Percentiles rank a stretch among this genome's conserved stretches.
These are phyloP conservation scores for Anoplius nigerrimus DNA, from an alignment of 2,888 invertebrate species.

Conservation along the genomic window DNA sequence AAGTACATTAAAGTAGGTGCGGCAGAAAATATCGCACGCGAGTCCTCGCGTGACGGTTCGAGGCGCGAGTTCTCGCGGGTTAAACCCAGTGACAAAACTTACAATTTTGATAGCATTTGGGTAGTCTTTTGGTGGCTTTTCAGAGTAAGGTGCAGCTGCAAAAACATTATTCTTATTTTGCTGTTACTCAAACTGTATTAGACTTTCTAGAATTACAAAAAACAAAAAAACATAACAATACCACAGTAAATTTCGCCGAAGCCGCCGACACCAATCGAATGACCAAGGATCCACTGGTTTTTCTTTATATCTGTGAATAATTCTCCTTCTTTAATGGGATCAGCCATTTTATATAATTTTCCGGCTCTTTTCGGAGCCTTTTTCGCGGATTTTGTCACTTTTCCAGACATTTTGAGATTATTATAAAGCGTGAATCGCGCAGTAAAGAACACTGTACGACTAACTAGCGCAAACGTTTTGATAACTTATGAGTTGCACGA, in stretches of 20 bases:
- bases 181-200: constrained; percentile 7
- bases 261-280: constrained; percentile 92
- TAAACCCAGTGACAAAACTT: constrained; percentile 72
- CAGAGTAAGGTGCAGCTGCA: constrained; percentile 74
- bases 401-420: constrained; percentile 64
- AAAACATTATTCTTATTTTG: constrained; percentile 19
- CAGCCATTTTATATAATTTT: constrained; percentile 80
- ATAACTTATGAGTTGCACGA: no score
- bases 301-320: constrained; percentile 86
- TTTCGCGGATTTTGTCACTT: constrained; percentile 57
- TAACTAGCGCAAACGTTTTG: neutral
- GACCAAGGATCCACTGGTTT: constrained; percentile 90
- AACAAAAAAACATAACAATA: constrained; percentile 53
- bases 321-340: constrained; percentile 85
- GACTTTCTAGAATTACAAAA: neutral
- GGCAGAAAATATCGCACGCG: no score
- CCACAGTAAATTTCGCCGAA: constrained; percentile 96
- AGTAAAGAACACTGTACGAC: neutral
- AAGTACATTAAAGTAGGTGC: no score
- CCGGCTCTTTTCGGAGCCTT: constrained; percentile 68
- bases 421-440: neutral
- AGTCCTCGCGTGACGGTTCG: no score
- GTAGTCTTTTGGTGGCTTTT: constrained; percentile 77
- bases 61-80: no score
- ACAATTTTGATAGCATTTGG: constrained; percentile 89